phyloP scores from a whole-genome alignment of 1,140 invertebrate genomes.

The Formica selysi region DNA sequence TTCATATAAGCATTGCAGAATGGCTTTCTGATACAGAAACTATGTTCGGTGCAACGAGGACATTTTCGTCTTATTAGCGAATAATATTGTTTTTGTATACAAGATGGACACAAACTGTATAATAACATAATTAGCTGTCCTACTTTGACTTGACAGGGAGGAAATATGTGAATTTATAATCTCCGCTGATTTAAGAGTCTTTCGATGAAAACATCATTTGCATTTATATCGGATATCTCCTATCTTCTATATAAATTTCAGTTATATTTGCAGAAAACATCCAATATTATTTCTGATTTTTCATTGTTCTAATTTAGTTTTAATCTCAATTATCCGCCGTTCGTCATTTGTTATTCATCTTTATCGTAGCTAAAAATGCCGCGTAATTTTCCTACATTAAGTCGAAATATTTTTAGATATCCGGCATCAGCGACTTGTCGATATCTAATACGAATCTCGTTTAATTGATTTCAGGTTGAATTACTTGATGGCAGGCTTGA shows the following conservation, averaged over 20 bases:
- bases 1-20: slow-evolving; percentile 18
- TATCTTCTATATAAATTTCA: not conserved
- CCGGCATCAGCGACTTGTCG: not conserved
- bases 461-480: slow-evolving; percentile 89
- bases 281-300: not conserved
- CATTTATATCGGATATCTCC: not conserved
- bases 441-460: slow-evolving; percentile 12
- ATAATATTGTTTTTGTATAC: not conserved
- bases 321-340: not conserved
- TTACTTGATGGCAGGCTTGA: slow-evolving; percentile 89
- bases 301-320: not conserved
- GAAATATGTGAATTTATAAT: not conserved
- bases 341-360: not conserved
- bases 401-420: not conserved
- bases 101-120: not conserved
- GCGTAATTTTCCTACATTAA: not conserved
- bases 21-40: slow-evolving; percentile 30
- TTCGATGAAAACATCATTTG: slow-evolving; percentile 4
- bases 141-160: not conserved
- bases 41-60: slow-evolving; percentile 5
- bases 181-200: not conserved
- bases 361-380: not conserved
- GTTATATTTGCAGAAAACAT: not conserved
- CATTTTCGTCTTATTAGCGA: slow-evolving; percentile 27
- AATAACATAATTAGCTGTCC: not conserved